Conservation (phyloP, 92 coral and sea anemone genomes). For the Muricea muricata region DNA sequence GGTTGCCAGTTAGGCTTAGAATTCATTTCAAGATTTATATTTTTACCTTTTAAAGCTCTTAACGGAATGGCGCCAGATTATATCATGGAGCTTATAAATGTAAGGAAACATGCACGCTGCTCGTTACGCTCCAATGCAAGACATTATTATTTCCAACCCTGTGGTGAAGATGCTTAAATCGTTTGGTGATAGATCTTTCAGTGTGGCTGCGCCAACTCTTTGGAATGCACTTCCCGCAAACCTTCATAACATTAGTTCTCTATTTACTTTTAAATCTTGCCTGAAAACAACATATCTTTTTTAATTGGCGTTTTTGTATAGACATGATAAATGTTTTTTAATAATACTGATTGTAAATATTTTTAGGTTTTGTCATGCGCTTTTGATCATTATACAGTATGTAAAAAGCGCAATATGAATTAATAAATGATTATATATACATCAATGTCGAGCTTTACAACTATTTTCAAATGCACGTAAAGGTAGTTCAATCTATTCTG, state of each 20-base stretch:
- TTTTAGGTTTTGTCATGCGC: background rate
- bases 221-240: background rate
- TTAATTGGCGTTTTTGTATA: background rate
- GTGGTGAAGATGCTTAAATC: background rate
- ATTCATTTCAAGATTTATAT: constrained; percentile 3
- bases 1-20: background rate
- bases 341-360: background rate
- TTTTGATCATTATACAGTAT: background rate
- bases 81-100: background rate
- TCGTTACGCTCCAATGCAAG: background rate
- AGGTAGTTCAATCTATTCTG: too few species aligned
- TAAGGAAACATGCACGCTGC: background rate
- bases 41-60: background rate
- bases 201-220: background rate
- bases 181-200: background rate
- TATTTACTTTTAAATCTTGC: background rate
- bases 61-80: background rate
- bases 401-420: too few species aligned
- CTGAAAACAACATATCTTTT: constrained; percentile 6
- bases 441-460: too few species aligned
- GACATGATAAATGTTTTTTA: too few species aligned
- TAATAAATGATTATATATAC: too few species aligned
- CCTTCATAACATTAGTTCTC: background rate
- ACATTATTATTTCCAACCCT: background rate
- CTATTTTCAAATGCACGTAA: too few species aligned